Conservation (phyloP, 2,888 invertebrate species). For the Drosophila anomelani region DNA sequence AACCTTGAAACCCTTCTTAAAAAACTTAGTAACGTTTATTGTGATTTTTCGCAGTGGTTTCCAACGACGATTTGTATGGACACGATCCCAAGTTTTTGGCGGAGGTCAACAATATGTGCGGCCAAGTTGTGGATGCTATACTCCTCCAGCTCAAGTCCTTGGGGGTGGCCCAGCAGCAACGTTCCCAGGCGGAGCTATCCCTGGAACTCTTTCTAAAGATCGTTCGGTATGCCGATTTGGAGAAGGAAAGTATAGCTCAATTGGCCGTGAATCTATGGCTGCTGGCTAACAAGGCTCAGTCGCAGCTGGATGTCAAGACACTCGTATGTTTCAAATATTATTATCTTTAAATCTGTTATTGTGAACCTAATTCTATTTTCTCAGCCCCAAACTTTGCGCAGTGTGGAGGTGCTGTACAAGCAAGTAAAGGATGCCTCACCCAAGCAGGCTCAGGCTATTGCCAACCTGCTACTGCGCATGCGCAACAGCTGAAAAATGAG, state of each 20-base stretch:
- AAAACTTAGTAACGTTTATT: no score
- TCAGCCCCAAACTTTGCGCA: conserved; percentile 73
- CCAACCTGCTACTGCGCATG: conserved; percentile 67
- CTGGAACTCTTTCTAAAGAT: conserved; percentile 90
- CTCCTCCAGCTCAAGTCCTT: conserved; percentile 89
- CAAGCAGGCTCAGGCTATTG: conserved; percentile 62
- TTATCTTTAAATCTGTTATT: background rate
- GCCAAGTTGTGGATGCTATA: conserved; percentile 91
- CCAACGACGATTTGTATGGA: conserved; percentile 96
- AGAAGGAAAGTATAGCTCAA: conserved; percentile 87
- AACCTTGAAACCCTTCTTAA: no score
- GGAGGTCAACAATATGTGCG: conserved; percentile 91
- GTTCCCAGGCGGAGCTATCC: conserved; percentile 90
- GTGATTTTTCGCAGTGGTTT: conserved; percentile 87
- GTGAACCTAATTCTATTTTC: background rate
- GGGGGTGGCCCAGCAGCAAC: conserved; percentile 88
- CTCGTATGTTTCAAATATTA: conserved; percentile 63
- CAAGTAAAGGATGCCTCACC: conserved; percentile 66
- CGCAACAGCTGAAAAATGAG: conserved; percentile 61
- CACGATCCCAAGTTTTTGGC: conserved; percentile 93
- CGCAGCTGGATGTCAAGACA: conserved; percentile 86
- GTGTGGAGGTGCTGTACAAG: conserved; percentile 72
- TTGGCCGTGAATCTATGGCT: conserved; percentile 93
- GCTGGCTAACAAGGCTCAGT: conserved; percentile 88
- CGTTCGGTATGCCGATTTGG: conserved; percentile 88